A percentile compares a stretch with the other conserved stretches of the same genome.
Evolutionary conservation across 1,140 invertebrate genomes (phyloP).

Genomic region (Physella acuta): DNA sequence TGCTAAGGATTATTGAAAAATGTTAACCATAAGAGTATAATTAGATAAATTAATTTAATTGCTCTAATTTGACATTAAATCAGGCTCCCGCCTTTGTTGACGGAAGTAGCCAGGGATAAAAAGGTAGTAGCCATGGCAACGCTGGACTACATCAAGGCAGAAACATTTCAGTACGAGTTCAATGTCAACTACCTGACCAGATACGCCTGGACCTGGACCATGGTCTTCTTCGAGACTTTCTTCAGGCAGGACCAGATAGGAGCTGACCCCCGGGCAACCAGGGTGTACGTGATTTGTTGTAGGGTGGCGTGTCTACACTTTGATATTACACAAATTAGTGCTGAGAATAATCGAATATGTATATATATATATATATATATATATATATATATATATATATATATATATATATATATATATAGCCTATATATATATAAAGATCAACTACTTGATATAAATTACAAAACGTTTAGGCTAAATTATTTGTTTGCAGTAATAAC

Average conservation of each 20-base stretch:
- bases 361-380: no score
- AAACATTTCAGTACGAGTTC: conserved; percentile 39
- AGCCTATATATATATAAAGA: no score
- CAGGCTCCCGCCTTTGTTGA: conserved; percentile 85
- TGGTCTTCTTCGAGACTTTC: conserved; percentile 49
- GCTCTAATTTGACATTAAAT: background rate
- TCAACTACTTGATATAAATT: no score
- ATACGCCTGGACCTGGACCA: conserved; percentile 50
- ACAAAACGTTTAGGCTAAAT: no score
- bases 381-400: no score
- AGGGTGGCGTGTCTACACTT: no score
- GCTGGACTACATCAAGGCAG: conserved; percentile 43
- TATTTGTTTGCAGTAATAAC: no score
- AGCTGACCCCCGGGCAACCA: conserved; percentile 8
- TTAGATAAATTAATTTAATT: background rate
- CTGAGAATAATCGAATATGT: no score
- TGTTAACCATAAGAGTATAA: no score
- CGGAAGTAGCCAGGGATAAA: conserved; percentile 83
- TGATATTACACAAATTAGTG: no score
- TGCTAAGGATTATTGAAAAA: no score
- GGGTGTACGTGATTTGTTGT: conserved; percentile 31
- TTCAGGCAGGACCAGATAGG: conserved; percentile 38
- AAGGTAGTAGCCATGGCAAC: conserved; percentile 65
- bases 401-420: no score
- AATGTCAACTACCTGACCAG: conserved; percentile 33